A percentile compares a stretch with the other conserved stretches of the same genome.
Evolutionary conservation across 2,888 invertebrate genomes (phyloP).

Genomic region (Tiliacea aurago): DNA sequence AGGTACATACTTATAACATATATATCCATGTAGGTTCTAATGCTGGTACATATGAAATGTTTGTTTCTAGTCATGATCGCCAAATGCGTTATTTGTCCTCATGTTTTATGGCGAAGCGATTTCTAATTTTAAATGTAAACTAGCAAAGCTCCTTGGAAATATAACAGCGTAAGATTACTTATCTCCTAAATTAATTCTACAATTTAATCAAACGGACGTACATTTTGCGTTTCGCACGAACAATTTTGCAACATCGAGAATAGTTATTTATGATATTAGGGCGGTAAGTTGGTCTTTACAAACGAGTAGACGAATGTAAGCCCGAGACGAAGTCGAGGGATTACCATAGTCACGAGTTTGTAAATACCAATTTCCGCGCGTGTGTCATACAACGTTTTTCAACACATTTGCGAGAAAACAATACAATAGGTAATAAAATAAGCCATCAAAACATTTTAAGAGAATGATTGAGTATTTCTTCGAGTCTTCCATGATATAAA

Average conservation of each 20-base stretch:
- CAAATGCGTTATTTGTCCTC: conserved; percentile 20
- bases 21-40: conserved; percentile 3
- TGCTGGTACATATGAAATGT: background rate
- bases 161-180: background rate
- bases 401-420: no score
- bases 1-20: background rate
- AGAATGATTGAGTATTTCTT: no score
- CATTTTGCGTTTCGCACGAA: background rate
- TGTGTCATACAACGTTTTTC: no score
- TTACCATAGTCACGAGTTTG: no score
- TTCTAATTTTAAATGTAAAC: conserved; percentile 4
- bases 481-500: no score
- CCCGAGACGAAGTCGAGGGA: no score
- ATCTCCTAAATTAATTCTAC: background rate
- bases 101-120: conserved; percentile 5
- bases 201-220: background rate
- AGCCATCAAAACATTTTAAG: no score
- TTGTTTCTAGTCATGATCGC: conserved; percentile 38
- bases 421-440: no score
- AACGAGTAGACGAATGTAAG: no score
- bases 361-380: no score
- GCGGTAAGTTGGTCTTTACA: no score
- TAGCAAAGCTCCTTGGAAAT: background rate
- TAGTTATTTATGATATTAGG: no score
- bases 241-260: background rate